Conservation (phyloP, 2,888 invertebrate genomes). For the Aquatica leii region DNA sequence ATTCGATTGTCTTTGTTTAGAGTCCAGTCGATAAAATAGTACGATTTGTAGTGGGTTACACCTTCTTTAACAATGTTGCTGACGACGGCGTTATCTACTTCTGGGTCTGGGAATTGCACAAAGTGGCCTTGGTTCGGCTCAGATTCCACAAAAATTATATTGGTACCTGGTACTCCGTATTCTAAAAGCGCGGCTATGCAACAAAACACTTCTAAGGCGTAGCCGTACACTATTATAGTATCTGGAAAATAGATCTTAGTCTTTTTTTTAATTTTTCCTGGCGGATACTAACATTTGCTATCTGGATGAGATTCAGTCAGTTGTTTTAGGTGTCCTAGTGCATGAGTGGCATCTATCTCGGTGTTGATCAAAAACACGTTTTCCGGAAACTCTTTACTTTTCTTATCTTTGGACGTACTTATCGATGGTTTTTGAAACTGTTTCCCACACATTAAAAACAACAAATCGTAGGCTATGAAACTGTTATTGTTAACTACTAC, state of each 20-base stretch:
- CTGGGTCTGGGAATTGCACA: slow-evolving; percentile 54
- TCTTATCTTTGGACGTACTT: slow-evolving; percentile 50
- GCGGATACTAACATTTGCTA: slow-evolving; percentile 20
- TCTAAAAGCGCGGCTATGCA: slow-evolving; percentile 71
- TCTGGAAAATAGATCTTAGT: slow-evolving; percentile 57
- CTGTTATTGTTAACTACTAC: slow-evolving; percentile 62
- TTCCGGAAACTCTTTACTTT: slow-evolving; percentile 59
- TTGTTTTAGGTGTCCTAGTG: slow-evolving; percentile 56
- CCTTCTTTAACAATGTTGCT: slow-evolving; percentile 52
- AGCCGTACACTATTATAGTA: slow-evolving; percentile 73
- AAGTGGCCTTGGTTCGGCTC: slow-evolving; percentile 54
- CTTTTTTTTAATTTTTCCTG: too few species aligned
- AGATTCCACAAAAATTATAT: slow-evolving; percentile 70
- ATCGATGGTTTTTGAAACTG: slow-evolving; percentile 66
- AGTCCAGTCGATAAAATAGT: slow-evolving; percentile 66
- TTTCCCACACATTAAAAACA: slow-evolving; percentile 66
- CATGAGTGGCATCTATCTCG: slow-evolving; percentile 63
- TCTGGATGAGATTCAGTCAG: slow-evolving; percentile 40
- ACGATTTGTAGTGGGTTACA: slow-evolving; percentile 63
- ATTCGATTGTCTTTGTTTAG: slow-evolving; percentile 50
- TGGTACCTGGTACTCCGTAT: slow-evolving; percentile 64
- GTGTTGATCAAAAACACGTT: slow-evolving; percentile 72
- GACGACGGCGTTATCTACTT: slow-evolving; percentile 65
- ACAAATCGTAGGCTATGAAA: slow-evolving; percentile 63
- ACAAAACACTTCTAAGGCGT: slow-evolving; percentile 70